Evolutionary conservation across 2,113 vertebrate species (phyloP), one percentile per base, ranked within the genome.

Genomic region (Anser brachyrhynchus): DNA sequence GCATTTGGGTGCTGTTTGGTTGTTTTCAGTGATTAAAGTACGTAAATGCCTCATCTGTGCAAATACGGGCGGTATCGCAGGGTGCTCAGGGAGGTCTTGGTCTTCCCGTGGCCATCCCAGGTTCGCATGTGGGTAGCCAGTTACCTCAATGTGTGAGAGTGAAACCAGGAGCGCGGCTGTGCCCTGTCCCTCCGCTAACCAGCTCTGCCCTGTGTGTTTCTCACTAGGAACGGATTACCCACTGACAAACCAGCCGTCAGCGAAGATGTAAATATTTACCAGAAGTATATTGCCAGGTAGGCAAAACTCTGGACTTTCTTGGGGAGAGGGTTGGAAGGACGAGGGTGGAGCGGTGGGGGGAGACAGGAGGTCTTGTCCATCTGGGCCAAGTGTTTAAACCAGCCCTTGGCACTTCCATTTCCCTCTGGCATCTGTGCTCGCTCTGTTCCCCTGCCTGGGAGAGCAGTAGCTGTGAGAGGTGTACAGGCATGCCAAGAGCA

Each of bases 281-380:
- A 99, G 99, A 99, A 99, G 98, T 99, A 99, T 97, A 99, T 99
- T 97, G 99, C 99, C 98, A 99, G 99, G 99, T 99, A 99, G 98
- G 98, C 98, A 98, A 98, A 98, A 97, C 96, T 92, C 96, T 95
- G 49, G 20, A 54, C 74, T 96, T 91, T 61, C 84, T 43, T 59
- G 94, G 96, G 96, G 94, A 93, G 59, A 87, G 92, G 90, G 44
- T 77, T 87, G 77, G 70, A 84, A 78, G 80, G 75, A 35, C 61
- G 82, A 84, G 44, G 46, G 52, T 22, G 44, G 39, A 88, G 71
- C 8, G n/a, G 79, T 64, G 79, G 93, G 95, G 97, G 93, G 97
- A 97, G 96, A 92, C 83, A 93, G 73, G 43, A 92, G 89, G 61
- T 81, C 29, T 76, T 49, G 79, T 90, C 46, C 10, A 28, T 66